Conservation (phyloP, 2,797 vertebrate genomes). For the Atherinosoma microstoma region DNA sequence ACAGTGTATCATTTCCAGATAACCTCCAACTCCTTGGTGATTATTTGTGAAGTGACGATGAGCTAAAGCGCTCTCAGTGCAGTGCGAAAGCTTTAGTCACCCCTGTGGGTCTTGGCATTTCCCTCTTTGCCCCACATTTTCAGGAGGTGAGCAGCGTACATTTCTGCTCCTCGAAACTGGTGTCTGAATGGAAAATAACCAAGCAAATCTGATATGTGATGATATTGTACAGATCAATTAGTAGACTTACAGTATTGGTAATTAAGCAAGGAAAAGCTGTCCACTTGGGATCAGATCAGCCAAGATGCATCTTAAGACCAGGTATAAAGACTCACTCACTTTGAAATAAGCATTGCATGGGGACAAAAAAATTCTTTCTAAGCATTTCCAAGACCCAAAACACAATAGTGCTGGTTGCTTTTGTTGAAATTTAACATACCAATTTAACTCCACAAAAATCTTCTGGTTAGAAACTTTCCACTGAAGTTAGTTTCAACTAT, state of each 20-base stretch:
- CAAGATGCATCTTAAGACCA: not conserved
- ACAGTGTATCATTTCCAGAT: not conserved
- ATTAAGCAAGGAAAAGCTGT: not conserved
- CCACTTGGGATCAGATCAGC: not conserved
- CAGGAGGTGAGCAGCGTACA: not conserved
- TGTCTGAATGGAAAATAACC: not conserved
- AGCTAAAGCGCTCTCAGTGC: not conserved
- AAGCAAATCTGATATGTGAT: not conserved
- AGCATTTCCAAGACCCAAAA: constrained; percentile 1
- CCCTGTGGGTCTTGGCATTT: not conserved
- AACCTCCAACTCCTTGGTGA: not conserved
- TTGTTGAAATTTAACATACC: not conserved
- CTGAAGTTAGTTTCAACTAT: constrained; percentile 12
- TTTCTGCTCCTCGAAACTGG: not conserved
- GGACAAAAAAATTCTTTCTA: constrained; percentile 7
- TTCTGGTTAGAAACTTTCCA: constrained; percentile 1
- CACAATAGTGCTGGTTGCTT: not conserved
- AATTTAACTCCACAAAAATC: not conserved
- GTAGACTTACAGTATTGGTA: not conserved
- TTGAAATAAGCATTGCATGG: not conserved
- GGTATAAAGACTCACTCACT: not conserved
- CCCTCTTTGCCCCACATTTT: not conserved
- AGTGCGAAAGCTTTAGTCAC: not conserved
- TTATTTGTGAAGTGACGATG: not conserved
- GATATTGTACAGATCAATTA: not conserved